Evolutionary conservation across 2,888 invertebrate species (phyloP), one percentile per base, ranked within the genome.

Genomic region (Arge pagana): DNA sequence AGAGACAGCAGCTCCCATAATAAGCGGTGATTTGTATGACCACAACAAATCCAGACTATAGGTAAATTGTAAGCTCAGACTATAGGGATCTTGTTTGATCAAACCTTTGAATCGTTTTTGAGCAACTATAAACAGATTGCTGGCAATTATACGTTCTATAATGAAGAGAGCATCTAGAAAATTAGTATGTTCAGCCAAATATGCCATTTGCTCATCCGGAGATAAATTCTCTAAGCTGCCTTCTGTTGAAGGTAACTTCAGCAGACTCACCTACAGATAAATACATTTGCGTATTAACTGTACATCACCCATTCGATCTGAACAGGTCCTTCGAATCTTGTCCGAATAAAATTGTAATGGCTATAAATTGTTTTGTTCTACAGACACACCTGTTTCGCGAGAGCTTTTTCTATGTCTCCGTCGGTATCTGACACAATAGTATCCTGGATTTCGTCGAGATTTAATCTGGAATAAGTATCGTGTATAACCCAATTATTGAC

Each of bases 401-500:
- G 82, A 7, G 78, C 75, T 37, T 76, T 71, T 53, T 75, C 74
- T n/a, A 64, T 63, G 1, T 62, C 59, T 35, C 60, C 64, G 3
- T 68, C 58, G 54, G 23, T 33, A n/a, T 35, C 33, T 21, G 35
- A 15, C 21, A 33, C 19, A 7, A 30, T 45, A 21, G 39, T 40
- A 40, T 36, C 41, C 15, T 30, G 39, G 19, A 39, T 24, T 39
- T 51, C 19, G 35, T 36, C n/a, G 26, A 30, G 10, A 5, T 35
- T 45, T 2, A 45, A 33, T 16, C 50, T 50, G 16, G 53, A 78
- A 60, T 84, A 88, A 0, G 86, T 87, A 65, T 90, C 90, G 63
- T 84, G 84, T 85, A 90, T 88, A 61, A 90, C 88, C 83, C 89
- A 91, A 65, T 85, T 80, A 0, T 89, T 89, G 0, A 88, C 89